Evolutionary conservation across 2,113 vertebrate species (phyloP).

Genomic region (Capreolus pygargus): DNA sequence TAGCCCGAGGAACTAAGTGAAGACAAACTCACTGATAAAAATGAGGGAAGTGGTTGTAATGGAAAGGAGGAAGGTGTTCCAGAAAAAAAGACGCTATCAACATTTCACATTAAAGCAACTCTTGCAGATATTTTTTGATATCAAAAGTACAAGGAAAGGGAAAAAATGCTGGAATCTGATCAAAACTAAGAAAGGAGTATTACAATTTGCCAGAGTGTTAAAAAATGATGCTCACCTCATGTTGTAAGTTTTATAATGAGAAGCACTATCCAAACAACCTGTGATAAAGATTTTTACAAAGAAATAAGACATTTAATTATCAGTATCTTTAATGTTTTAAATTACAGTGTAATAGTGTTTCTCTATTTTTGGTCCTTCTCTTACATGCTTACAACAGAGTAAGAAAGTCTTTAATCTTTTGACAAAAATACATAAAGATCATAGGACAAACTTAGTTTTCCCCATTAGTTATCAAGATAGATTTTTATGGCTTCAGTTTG

Average conservation of each 20-base stretch:
- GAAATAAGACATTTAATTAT: neutral
- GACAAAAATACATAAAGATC: neutral
- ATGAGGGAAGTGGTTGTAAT: neutral
- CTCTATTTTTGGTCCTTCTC: neutral
- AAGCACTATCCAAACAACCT: neutral
- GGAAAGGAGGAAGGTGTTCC: neutral
- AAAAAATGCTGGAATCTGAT: neutral
- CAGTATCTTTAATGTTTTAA: slow-evolving; percentile 9
- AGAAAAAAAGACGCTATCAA: neutral
- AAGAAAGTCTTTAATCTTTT: neutral
- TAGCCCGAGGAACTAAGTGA: neutral
- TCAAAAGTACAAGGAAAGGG: neutral
- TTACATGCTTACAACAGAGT: neutral
- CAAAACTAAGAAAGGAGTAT: neutral
- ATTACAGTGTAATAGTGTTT: neutral
- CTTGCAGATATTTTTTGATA: neutral
- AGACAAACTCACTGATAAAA: neutral
- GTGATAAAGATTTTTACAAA: neutral
- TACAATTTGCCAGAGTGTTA: neutral
- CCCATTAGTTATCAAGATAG: neutral
- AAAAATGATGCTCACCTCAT: neutral
- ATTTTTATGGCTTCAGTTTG: neutral
- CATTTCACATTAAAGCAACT: neutral
- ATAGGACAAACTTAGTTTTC: neutral
- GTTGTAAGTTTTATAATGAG: neutral